phyloP scores from a whole-genome alignment of 2,888 invertebrate species.

The Troglohyphantes excavatus region DNA sequence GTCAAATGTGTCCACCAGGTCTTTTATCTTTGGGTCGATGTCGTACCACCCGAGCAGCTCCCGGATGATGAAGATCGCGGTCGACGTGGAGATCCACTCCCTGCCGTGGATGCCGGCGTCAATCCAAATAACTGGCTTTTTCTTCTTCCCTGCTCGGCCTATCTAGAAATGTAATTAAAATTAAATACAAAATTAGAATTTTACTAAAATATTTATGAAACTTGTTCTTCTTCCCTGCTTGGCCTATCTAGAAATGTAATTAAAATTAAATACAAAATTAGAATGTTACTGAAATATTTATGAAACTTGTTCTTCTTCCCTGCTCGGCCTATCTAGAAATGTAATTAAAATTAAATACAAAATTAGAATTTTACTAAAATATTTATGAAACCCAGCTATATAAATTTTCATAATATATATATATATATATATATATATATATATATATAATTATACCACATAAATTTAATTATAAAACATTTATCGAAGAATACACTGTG shows the following conservation, averaged over 20 bases:
- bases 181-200: no score
- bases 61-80: slow-evolving; percentile 72
- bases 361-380: no score
- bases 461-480: no score
- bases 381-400: no score
- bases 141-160: slow-evolving; percentile 46
- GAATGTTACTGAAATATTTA: no score
- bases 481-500: no score
- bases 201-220: no score
- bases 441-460: background rate
- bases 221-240: slow-evolving; percentile 32
- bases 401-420: no score
- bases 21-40: slow-evolving; percentile 58
- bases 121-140: slow-evolving; percentile 76
- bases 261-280: no score
- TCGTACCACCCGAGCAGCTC: slow-evolving; percentile 65
- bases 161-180: slow-evolving; percentile 59
- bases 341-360: no score
- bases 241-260: slow-evolving; percentile 68
- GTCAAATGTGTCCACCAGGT: slow-evolving; percentile 76
- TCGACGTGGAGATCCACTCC: slow-evolving; percentile 78
- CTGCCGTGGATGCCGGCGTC: slow-evolving; percentile 79
- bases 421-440: no score
- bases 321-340: slow-evolving; percentile 60
- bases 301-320: no score